A percentile compares a stretch with the other conserved stretches of the same genome.
These are phyloP conservation scores for Drosophila kurseongensis DNA, from an alignment of 1,140 invertebrate genomes.

Conservation along the genomic window DNA sequence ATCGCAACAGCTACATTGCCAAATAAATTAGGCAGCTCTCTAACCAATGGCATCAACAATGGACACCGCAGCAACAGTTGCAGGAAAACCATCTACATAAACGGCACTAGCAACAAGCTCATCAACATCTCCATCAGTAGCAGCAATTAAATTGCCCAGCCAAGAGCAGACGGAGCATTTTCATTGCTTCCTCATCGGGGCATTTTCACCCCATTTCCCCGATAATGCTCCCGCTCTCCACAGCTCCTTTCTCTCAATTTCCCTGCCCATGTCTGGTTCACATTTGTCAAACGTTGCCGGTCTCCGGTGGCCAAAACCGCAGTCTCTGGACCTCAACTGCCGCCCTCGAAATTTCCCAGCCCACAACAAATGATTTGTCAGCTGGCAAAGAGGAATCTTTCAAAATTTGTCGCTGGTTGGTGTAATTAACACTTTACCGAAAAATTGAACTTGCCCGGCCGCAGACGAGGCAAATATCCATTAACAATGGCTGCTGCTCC, in stretches of 20 bases:
- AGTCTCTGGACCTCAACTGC: conserved; percentile 3
- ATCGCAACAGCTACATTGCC: background rate
- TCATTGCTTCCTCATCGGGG: conserved; percentile 31
- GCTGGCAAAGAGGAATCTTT: conserved; percentile 52
- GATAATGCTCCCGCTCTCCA: background rate
- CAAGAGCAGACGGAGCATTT: conserved; percentile 17
- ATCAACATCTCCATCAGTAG: conserved; percentile 34
- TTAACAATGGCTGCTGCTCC: conserved; percentile 38
- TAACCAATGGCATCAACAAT: conserved; percentile 19
- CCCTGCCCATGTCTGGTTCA: conserved; percentile 6
- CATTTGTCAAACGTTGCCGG: conserved; percentile 25
- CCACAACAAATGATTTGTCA: conserved; percentile 55
- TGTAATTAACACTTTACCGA: conserved; percentile 71
- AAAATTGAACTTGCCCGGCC: conserved; percentile 47
- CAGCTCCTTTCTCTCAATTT: background rate
- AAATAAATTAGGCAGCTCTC: conserved; percentile 1
- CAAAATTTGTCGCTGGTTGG: conserved; percentile 52
- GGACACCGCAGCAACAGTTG: conserved; percentile 33
- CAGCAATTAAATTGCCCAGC: conserved; percentile 31
- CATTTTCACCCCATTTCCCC: conserved; percentile 18
- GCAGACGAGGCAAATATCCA: conserved; percentile 43
- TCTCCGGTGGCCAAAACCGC: conserved; percentile 19
- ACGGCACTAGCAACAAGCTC: conserved; percentile 27
- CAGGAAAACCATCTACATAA: conserved; percentile 7
- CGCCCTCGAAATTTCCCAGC: background rate